Base-by-base conservation (phyloP, 2,797 vertebrate genomes). In the Dryobates pubescens region DNA sequence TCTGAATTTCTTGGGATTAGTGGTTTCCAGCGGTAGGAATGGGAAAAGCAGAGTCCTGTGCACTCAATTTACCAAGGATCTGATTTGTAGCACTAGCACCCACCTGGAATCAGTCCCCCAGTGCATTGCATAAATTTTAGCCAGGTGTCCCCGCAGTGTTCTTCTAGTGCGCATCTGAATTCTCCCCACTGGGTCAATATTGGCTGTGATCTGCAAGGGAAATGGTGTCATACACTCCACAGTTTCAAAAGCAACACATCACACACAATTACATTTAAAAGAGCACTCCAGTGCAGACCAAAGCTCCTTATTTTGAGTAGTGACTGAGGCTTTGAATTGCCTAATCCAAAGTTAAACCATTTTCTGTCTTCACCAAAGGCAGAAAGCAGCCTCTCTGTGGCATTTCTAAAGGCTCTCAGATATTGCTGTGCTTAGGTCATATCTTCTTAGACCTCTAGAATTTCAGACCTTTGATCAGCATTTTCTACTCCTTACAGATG, bases 81-180 rank as follows among this genome's bases (percentile, higher is more conserved):
- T 0, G 2, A 13, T 7, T 19, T 10, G 22, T 9, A 29, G 11
- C 8, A 4, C 19, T 4, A 30, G 29, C 43, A 76, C 97, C 93
- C 97, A 99, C 99, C 99, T 99, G 62, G 99, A 99, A 97, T 99
- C 99, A 81, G 99, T 99, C 94, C 99, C 99, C 99, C 99, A 99
- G 97, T 99, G 99, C 99, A 99, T 99, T 98, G 99, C 99, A 93
- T 99, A 99, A 98, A 99, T 99, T 98, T 99, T 99, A 95, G 99
- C 99, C 98, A 99, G 96, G 97, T 99, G 99, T 78, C 99, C 99
- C 95, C 99, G 98, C 97, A 99, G 98, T 18, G 99, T 99, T 97
- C 99, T 98, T 97, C 99, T 98, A 93, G 99, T 99, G 92, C 99
- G 99, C 99, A 99, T 99, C 95, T 99, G 99, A 97, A 99, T 99